Percentiles rank a stretch among this genome's conserved stretches.
Conservation (phyloP, 2,888 invertebrate species). For the Achlya flavicornis region DNA sequence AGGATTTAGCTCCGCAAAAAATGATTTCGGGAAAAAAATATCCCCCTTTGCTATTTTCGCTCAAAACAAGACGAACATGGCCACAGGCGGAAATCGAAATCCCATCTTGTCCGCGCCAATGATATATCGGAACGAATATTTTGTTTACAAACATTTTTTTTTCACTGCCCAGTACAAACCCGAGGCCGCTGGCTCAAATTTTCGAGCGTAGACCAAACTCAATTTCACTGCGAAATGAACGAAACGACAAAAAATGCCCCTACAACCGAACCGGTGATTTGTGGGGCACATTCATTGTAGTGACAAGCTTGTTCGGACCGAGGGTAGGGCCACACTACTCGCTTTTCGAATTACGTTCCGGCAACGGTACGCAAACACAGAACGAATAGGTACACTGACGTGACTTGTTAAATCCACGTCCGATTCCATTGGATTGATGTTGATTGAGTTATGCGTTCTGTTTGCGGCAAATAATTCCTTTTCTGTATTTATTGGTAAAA, state of each 20-base stretch:
- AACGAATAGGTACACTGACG: slow-evolving; percentile 49
- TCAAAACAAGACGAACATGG: slow-evolving; percentile 22
- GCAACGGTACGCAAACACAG: slow-evolving; percentile 49
- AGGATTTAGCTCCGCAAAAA: background rate
- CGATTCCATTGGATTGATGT: slow-evolving; percentile 67
- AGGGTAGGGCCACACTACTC: slow-evolving; percentile 58
- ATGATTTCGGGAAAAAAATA: too few relatives aligned
- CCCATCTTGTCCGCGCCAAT: slow-evolving; percentile 37
- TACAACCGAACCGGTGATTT: slow-evolving; percentile 76
- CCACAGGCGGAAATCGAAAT: slow-evolving; percentile 33
- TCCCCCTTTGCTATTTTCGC: slow-evolving; percentile 18
- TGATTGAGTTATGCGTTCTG: slow-evolving; percentile 74
- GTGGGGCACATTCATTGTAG: slow-evolving; percentile 79
- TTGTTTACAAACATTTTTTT: slow-evolving; percentile 56
- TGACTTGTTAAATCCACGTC: slow-evolving; percentile 71
- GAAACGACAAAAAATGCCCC: slow-evolving; percentile 72
- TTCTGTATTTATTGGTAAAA: background rate
- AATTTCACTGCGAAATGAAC: slow-evolving; percentile 76
- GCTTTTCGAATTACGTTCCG: slow-evolving; percentile 57
- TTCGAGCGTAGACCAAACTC: slow-evolving; percentile 65
- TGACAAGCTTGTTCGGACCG: slow-evolving; percentile 73
- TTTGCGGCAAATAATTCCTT: slow-evolving; percentile 29
- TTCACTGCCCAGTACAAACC: slow-evolving; percentile 31
- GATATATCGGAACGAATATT: slow-evolving; percentile 45
- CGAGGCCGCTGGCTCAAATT: slow-evolving; percentile 54